Conservation (phyloP, 2,888 invertebrate species). For the Nycteola revayana region DNA sequence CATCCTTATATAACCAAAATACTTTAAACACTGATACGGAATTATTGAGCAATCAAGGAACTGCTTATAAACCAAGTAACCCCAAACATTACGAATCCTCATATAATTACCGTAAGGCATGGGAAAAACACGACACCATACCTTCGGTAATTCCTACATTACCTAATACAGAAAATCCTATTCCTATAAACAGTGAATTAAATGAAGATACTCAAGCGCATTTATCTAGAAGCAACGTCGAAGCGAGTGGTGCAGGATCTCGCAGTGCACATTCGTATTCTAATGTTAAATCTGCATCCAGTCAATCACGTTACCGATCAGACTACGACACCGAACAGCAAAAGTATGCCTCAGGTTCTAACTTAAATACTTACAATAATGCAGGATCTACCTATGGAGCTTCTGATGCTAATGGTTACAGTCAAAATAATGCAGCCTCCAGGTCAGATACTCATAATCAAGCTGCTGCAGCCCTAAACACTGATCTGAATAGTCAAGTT, state of each 20-base stretch:
- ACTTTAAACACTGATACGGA: constrained; percentile 54
- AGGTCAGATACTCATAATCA: constrained; percentile 24
- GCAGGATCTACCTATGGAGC: constrained; percentile 23
- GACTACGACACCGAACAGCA: constrained; percentile 41
- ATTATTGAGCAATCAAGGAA: constrained; percentile 36
- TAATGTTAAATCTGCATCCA: constrained; percentile 43
- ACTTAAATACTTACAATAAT: constrained; percentile 33
- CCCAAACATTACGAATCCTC: constrained; percentile 66
- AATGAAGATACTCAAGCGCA: constrained; percentile 49
- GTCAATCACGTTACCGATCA: constrained; percentile 43
- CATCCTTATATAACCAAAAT: constrained; percentile 45
- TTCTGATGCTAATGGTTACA: constrained; percentile 30
- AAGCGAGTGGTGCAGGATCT: constrained; percentile 33
- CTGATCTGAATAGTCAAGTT: constrained; percentile 37
- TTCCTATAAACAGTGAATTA: constrained; percentile 53
- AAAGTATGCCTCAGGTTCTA: constrained; percentile 25
- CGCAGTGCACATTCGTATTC: constrained; percentile 38
- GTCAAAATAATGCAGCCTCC: constrained; percentile 25
- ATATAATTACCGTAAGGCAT: constrained; percentile 68
- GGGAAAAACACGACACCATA: constrained; percentile 65
- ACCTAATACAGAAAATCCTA: constrained; percentile 46
- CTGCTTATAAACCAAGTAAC: constrained; percentile 35
- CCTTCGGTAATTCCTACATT: constrained; percentile 39
- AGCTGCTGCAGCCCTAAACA: constrained; percentile 17
- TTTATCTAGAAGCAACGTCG: constrained; percentile 32